Conservation (phyloP, 30 jellyfish, hydroid and myxozoan genomes). For the Mastigias papua region DNA sequence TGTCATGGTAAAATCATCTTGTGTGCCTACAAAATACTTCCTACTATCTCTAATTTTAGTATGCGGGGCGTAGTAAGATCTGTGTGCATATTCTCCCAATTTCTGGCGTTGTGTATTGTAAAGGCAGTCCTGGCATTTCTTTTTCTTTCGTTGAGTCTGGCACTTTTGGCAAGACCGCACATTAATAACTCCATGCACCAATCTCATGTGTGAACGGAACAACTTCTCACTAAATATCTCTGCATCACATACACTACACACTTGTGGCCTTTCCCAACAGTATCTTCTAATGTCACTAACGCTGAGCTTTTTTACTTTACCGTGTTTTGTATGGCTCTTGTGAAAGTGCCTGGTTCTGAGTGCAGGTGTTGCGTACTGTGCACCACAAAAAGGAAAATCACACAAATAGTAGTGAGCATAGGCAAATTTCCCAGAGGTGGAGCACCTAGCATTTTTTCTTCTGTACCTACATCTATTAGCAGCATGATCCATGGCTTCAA, state of each 20-base stretch:
- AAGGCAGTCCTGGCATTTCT: not conserved
- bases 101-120: not conserved
- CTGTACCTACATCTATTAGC: constrained; percentile 10
- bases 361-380: not conserved
- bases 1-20: not conserved
- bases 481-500: constrained; percentile 3
- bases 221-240: not conserved
- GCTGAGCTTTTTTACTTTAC: not conserved
- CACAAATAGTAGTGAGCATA: not conserved
- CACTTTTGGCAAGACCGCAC: not conserved
- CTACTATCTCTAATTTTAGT: not conserved
- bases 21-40: not conserved
- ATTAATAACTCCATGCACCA: not conserved
- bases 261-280: not conserved
- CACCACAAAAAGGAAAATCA: constrained; percentile 11
- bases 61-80: not conserved
- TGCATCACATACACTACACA: not conserved
- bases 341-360: not conserved
- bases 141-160: not conserved
- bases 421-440: not conserved
- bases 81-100: not conserved
- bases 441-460: not conserved
- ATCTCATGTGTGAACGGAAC: not conserved
- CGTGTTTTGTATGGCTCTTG: not conserved
- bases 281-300: not conserved